phyloP scores from a whole-genome alignment of 2,113 vertebrate species.

The Brachyhypopomus gauderio region DNA sequence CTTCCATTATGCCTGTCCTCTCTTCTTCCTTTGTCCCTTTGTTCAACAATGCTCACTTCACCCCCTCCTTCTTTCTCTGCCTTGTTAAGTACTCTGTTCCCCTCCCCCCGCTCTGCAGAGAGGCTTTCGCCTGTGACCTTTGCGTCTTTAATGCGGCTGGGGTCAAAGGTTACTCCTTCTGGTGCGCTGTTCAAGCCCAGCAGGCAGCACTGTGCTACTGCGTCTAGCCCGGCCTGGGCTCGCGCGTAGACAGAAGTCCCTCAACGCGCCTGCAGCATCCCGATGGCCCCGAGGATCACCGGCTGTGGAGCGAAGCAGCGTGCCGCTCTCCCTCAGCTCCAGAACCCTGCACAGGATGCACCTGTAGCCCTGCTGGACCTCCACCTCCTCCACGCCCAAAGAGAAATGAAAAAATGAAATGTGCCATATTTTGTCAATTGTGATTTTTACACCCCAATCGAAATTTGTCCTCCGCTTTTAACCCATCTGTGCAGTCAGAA shows the following conservation, averaged over 20 bases:
- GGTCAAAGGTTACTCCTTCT: constrained; percentile 47
- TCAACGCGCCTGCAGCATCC: constrained; percentile 31
- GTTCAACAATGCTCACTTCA: constrained; percentile 10
- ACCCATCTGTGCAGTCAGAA: no score
- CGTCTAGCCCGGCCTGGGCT: constrained; percentile 22
- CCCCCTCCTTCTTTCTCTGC: neutral
- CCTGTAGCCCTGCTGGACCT: constrained; percentile 45
- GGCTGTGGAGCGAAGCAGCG: constrained; percentile 2
- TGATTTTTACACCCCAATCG: no score
- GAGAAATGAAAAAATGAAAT: no score
- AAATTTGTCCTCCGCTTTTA: no score
- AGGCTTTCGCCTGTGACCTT: constrained; percentile 21
- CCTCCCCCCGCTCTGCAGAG: neutral
- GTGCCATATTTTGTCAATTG: no score
- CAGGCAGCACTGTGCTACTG: constrained; percentile 24
- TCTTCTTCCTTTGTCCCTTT: neutral
- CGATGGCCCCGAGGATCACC: constrained; percentile 27
- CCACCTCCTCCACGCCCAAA: constrained; percentile 32
- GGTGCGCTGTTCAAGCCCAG: constrained; percentile 33
- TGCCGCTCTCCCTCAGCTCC: constrained; percentile 46
- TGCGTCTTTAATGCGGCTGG: constrained; percentile 20
- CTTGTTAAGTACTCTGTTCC: neutral
- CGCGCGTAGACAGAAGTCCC: constrained; percentile 29
- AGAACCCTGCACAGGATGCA: constrained; percentile 50
- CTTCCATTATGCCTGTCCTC: neutral